Conservation (phyloP, 2,888 invertebrate species). For the Drosophila niveifrons region DNA sequence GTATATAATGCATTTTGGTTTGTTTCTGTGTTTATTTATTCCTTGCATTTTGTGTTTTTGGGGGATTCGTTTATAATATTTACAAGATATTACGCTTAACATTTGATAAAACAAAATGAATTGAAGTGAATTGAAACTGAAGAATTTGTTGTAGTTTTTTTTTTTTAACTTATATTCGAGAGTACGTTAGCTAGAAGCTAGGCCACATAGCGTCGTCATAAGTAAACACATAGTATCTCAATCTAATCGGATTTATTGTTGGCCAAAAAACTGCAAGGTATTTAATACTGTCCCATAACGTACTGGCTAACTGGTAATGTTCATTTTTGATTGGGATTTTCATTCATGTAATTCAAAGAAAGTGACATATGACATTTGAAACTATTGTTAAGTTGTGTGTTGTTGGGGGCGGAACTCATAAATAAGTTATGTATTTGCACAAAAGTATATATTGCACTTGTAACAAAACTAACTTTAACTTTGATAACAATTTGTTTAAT, state of each 20-base stretch:
- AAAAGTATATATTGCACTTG: slow-evolving; percentile 71
- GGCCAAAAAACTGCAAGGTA: slow-evolving; percentile 32
- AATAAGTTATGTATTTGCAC: slow-evolving; percentile 49
- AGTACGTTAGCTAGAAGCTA: slow-evolving; percentile 25
- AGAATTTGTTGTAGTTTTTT: slow-evolving; percentile 1
- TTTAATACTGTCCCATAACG: slow-evolving; percentile 50
- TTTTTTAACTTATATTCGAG: slow-evolving; percentile 19
- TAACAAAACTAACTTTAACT: slow-evolving; percentile 79
- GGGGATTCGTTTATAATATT: slow-evolving; percentile 67
- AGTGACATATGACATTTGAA: slow-evolving; percentile 9
- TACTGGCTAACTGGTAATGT: slow-evolving; percentile 39
- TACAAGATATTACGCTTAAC: slow-evolving; percentile 57
- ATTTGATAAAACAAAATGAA: slow-evolving; percentile 34
- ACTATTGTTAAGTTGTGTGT: slow-evolving; percentile 9
- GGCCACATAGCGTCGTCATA: slow-evolving; percentile 27
- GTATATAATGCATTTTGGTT: slow-evolving; percentile 42
- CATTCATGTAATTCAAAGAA: not conserved
- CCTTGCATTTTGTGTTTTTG: slow-evolving; percentile 34
- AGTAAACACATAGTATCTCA: slow-evolving; percentile 20
- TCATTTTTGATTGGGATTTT: slow-evolving; percentile 7
- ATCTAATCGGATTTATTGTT: slow-evolving; percentile 11
- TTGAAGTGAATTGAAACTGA: slow-evolving; percentile 14
- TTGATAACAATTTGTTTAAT: slow-evolving; percentile 78
- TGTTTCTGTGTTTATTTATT: slow-evolving; percentile 22
- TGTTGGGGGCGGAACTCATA: slow-evolving; percentile 50